Conservation (phyloP, 2,888 invertebrate species). For the Chydorus sphaericus region DNA sequence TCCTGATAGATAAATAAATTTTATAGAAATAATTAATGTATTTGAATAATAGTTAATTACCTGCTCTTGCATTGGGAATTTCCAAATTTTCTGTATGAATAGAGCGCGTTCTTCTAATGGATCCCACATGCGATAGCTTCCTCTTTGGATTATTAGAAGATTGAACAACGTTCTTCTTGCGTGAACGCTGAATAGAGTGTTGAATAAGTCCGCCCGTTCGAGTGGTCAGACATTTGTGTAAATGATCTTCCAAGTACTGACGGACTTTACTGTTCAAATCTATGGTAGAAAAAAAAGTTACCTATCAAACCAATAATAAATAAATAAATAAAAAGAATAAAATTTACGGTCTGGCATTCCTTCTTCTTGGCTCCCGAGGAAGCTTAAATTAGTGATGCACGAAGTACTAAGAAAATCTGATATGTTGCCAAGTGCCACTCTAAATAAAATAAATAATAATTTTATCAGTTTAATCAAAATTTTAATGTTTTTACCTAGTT, state of each 20-base stretch:
- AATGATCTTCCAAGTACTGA: slow-evolving; percentile 70
- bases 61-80: neutral
- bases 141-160: slow-evolving; percentile 9
- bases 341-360: slow-evolving; percentile 53
- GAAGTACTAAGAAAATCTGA: slow-evolving; percentile 94
- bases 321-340: no score
- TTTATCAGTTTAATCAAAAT: no score
- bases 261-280: slow-evolving; percentile 67
- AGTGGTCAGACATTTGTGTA: slow-evolving; percentile 61
- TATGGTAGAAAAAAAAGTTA: no score
- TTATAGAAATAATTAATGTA: neutral
- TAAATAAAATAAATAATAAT: no score
- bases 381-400: slow-evolving; percentile 91
- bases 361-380: slow-evolving; percentile 81
- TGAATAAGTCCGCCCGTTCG: slow-evolving; percentile 34
- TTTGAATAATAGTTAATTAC: no score
- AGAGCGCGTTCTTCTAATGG: slow-evolving; percentile 82
- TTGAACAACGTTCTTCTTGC: neutral
- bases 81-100: slow-evolving; percentile 53
- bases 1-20: neutral
- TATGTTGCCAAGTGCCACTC: slow-evolving; percentile 87
- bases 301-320: no score
- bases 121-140: slow-evolving; percentile 75
- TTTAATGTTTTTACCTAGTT: no score
- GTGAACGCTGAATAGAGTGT: neutral